These are phyloP conservation scores for Casuarius casuarius DNA, from an alignment of 2,113 vertebrate genomes.

Conservation along the genomic window DNA sequence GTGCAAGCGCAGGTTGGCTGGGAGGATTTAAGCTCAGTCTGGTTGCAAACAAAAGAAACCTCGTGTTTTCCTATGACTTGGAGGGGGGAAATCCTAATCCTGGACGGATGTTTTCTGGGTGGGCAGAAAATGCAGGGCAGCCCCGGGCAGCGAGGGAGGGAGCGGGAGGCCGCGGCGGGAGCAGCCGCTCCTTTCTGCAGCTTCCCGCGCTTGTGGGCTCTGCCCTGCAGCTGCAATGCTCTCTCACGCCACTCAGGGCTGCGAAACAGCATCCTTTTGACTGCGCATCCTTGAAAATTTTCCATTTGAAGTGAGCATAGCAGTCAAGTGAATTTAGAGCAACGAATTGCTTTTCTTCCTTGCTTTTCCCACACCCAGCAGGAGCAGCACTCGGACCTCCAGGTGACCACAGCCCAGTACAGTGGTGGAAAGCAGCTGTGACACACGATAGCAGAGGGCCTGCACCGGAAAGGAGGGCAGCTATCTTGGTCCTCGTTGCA, in stretches of 20 bases:
- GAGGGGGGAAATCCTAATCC: background rate
- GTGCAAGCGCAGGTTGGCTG: background rate
- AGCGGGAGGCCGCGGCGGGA: fast-evolving
- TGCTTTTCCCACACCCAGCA: background rate
- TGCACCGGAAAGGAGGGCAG: background rate
- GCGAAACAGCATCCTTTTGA: background rate
- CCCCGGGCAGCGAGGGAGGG: fast-evolving
- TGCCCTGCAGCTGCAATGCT: background rate
- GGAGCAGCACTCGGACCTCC: background rate
- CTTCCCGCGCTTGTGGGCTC: fast-evolving
- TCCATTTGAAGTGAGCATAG: background rate
- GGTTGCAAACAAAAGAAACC: background rate
- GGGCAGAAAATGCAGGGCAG: background rate
- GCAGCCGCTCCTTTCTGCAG: background rate
- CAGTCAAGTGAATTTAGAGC: background rate
- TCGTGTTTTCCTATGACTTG: background rate
- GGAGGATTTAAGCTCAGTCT: background rate
- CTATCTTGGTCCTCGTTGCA: background rate
- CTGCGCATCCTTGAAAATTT: conserved; percentile 33
- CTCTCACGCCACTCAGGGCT: fast-evolving
- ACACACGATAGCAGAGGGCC: background rate
- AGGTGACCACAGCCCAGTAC: background rate
- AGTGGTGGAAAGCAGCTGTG: background rate
- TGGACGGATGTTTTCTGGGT: too few species aligned
- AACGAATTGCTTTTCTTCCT: background rate